Percentiles rank a stretch among this genome's conserved stretches.
Conservation (phyloP, 2,113 vertebrate genomes). For the Variabilichromis moorii region DNA sequence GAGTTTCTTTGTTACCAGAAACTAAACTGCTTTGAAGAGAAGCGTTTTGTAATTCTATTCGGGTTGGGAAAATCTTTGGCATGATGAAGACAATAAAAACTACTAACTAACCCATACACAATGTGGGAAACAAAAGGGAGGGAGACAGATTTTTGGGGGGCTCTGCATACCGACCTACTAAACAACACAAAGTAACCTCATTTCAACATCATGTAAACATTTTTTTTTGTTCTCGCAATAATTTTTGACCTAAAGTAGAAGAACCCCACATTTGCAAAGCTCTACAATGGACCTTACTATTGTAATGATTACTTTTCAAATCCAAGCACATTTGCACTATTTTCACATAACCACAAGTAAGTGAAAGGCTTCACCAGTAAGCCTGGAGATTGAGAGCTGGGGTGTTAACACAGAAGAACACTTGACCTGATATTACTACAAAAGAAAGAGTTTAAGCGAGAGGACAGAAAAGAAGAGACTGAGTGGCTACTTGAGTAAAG, state of each 20-base stretch:
- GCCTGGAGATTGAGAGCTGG: background rate
- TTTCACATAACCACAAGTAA: background rate
- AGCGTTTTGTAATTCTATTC: background rate
- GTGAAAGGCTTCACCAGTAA: background rate
- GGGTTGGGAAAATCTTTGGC: background rate
- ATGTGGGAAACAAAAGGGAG: background rate
- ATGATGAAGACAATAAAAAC: background rate
- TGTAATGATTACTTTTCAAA: background rate
- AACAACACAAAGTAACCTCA: background rate
- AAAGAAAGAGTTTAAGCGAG: background rate
- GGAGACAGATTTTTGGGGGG: background rate
- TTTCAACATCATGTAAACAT: background rate
- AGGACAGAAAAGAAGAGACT: background rate
- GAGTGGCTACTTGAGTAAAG: background rate
- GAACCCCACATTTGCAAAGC: background rate
- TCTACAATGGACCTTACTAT: background rate
- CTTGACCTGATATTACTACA: background rate
- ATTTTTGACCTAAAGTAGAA: background rate
- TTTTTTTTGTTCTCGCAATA: background rate
- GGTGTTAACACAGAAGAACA: background rate
- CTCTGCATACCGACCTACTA: background rate
- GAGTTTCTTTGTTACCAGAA: background rate
- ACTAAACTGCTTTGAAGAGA: background rate
- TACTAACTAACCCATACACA: background rate
- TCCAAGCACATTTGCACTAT: background rate